Conservation (phyloP, 2,113 vertebrate species). For the Pterophyllum scalare region DNA sequence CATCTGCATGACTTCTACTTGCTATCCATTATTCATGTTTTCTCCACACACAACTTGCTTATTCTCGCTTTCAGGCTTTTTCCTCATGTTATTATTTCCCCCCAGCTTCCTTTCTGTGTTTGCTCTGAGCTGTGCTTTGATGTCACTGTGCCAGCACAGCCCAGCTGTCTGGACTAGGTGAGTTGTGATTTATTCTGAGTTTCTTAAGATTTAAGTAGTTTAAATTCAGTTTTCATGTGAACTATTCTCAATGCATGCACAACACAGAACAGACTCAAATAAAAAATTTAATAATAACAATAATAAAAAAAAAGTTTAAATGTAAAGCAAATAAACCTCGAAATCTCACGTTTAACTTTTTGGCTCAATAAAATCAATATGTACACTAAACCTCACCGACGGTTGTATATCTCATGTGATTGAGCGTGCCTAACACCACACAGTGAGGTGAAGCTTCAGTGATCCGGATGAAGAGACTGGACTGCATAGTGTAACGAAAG, state of each 20-base stretch:
- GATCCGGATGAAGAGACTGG: constrained; percentile 33
- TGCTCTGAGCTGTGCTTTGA: constrained; percentile 68
- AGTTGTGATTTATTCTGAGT: constrained; percentile 33
- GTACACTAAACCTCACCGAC: constrained; percentile 9
- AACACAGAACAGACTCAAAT: neutral
- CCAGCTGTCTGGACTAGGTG: constrained; percentile 60
- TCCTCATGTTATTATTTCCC: constrained; percentile 51
- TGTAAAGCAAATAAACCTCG: neutral
- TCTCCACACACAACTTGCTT: constrained; percentile 47
- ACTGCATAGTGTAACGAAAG: constrained; percentile 30
- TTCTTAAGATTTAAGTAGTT: constrained; percentile 35
- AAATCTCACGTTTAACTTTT: neutral
- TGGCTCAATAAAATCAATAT: constrained; percentile 33
- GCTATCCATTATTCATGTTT: constrained; percentile 73
- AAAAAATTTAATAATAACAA: neutral
- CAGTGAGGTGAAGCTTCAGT: constrained; percentile 51
- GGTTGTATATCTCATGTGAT: constrained; percentile 20
- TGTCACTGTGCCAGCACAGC: constrained; percentile 36
- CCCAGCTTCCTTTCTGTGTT: constrained; percentile 46
- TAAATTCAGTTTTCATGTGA: constrained; percentile 29
- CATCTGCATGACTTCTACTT: constrained; percentile 65
- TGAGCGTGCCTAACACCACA: constrained; percentile 26
- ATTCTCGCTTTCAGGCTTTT: constrained; percentile 56
- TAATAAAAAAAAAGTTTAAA: neutral
- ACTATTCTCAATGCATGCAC: neutral